Percentiles rank a stretch among this genome's conserved stretches.
Evolutionary conservation across 2,797 vertebrate species (phyloP).

Genomic region (Mormyrus proboscirostris): DNA sequence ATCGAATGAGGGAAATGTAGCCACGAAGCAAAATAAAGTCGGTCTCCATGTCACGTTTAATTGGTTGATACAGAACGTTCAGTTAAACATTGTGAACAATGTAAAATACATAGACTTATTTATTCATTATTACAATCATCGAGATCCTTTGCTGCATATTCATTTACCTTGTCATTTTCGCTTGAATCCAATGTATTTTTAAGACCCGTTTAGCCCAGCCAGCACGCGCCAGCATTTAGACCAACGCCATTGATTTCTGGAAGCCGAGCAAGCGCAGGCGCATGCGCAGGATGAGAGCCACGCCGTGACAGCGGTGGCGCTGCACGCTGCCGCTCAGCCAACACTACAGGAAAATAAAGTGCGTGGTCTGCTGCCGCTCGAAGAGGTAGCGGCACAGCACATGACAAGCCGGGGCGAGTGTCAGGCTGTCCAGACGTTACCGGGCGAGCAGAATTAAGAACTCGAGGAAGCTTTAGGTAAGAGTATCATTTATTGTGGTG

Average conservation of each 20-base stretch:
- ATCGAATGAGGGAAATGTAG: background rate
- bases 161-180: background rate
- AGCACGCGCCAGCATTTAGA: background rate
- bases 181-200: background rate
- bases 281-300: conserved; percentile 21
- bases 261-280: conserved; percentile 2
- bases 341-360: conserved; percentile 26
- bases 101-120: background rate
- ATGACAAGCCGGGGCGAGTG: background rate
- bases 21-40: background rate
- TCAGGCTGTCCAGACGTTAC: background rate
- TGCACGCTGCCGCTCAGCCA: background rate
- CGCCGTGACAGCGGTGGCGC: conserved; percentile 22
- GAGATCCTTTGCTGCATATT: background rate
- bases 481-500: background rate
- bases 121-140: background rate
- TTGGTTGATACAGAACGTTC: background rate
- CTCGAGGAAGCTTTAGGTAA: conserved; percentile 5
- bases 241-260: background rate
- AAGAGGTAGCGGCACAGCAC: conserved; percentile 7
- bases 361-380: conserved; percentile 21
- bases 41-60: background rate
- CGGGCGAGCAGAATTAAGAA: background rate
- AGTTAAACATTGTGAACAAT: background rate
- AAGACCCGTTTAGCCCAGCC: background rate